A percentile compares a stretch with the other conserved stretches of the same genome.
Evolutionary conservation across 2,797 vertebrate genomes (phyloP).

Genomic region (Betta splendens): DNA sequence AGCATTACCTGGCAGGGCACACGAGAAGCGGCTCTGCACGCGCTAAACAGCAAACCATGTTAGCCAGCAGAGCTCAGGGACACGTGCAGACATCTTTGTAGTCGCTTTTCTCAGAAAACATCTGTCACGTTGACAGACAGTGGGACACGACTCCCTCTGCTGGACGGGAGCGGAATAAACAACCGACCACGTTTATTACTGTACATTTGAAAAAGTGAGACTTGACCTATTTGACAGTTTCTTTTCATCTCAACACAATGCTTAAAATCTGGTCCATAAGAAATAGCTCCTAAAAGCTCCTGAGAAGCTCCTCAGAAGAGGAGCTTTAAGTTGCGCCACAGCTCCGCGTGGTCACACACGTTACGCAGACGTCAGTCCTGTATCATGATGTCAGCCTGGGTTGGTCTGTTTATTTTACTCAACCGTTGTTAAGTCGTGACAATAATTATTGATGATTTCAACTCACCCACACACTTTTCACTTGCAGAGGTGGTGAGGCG

Average conservation of each 20-base stretch:
- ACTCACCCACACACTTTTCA: background rate
- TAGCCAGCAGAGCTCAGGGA: too few species aligned
- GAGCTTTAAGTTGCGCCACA: background rate
- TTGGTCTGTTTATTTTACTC: conserved; percentile 33
- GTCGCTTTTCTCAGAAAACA: background rate
- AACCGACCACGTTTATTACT: background rate
- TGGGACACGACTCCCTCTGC: conserved; percentile 39
- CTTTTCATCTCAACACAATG: too few species aligned
- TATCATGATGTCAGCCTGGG: conserved; percentile 3
- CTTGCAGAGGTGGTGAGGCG: conserved; percentile 40
- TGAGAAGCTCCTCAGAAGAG: too few species aligned
- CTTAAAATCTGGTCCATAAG: too few species aligned
- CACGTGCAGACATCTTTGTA: too few species aligned
- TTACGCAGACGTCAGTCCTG: background rate
- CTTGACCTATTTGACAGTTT: too few species aligned
- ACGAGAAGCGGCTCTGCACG: too few species aligned
- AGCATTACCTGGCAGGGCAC: background rate
- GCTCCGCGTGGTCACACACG: too few species aligned
- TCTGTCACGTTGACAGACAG: background rate
- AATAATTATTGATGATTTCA: conserved; percentile 27
- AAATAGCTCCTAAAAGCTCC: too few species aligned
- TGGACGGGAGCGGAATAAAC: conserved; percentile 10
- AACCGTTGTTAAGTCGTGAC: conserved; percentile 11
- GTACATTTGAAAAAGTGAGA: too few species aligned
- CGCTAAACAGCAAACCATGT: too few species aligned